Conservation (phyloP, 2,888 invertebrate genomes). For the Macropis europaea region DNA sequence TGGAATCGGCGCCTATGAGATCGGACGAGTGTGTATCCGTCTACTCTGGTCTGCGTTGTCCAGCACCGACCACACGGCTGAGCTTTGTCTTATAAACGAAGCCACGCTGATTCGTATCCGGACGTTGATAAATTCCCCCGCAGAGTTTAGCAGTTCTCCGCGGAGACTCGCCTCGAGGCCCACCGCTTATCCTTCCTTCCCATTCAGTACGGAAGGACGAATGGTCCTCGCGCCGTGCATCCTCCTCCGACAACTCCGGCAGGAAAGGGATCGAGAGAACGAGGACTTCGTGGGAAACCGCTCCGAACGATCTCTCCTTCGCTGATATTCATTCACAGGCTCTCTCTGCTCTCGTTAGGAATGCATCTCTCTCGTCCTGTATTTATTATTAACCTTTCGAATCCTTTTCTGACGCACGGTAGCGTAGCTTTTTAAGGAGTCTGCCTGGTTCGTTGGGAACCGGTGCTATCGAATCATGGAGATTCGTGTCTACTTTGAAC, state of each 20-base stretch:
- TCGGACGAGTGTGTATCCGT: constrained; percentile 43
- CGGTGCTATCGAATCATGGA: background rate
- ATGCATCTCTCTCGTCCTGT: background rate
- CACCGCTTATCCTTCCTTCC: constrained; percentile 58
- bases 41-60: constrained; percentile 37
- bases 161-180: constrained; percentile 46
- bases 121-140: constrained; percentile 79
- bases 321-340: constrained; percentile 54
- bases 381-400: constrained; percentile 31
- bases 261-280: constrained; percentile 32
- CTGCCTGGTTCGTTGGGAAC: background rate
- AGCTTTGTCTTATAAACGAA: constrained; percentile 80
- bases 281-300: constrained; percentile 68
- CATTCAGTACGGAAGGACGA: constrained; percentile 61
- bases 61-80: constrained; percentile 68
- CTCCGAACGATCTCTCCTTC: constrained; percentile 69
- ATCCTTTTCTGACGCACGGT: background rate
- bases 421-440: background rate
- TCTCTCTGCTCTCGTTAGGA: constrained; percentile 26
- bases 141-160: constrained; percentile 63
- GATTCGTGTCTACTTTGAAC: background rate
- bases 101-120: constrained; percentile 78
- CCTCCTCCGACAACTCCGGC: constrained; percentile 37
- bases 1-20: constrained; percentile 60
- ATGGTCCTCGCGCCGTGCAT: constrained; percentile 56